These are phyloP conservation scores for Thalassaphorura encarpata DNA, from an alignment of 1,140 invertebrate genomes.

Conservation along the genomic window DNA sequence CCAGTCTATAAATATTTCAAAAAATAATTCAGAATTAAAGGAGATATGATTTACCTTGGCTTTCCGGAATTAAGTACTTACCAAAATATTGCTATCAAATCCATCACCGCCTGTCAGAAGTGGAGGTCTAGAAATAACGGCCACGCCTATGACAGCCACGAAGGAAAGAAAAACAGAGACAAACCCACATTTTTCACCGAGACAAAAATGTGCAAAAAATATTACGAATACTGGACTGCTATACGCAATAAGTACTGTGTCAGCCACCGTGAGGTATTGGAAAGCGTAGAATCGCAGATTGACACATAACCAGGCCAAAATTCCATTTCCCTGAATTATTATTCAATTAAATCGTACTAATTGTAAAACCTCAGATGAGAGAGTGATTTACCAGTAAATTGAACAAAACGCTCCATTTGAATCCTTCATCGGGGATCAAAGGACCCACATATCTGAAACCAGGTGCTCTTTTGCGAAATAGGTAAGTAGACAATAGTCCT, in stretches of 20 bases:
- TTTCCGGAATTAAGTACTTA: background rate
- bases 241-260: slow-evolving; percentile 26
- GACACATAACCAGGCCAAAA: too few relatives aligned
- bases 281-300: slow-evolving; percentile 27
- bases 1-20: slow-evolving; percentile 18
- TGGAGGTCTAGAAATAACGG: slow-evolving; percentile 14
- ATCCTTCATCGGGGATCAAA: too few relatives aligned
- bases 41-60: background rate
- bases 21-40: background rate
- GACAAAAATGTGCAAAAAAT: slow-evolving; percentile 26
- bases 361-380: too few relatives aligned
- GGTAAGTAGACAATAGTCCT: background rate
- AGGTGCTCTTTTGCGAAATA: background rate
- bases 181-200: slow-evolving; percentile 24
- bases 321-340: too few relatives aligned
- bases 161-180: slow-evolving; percentile 18
- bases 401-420: too few relatives aligned
- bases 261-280: slow-evolving; percentile 25
- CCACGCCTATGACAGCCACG: slow-evolving; percentile 16
- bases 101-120: slow-evolving; percentile 16
- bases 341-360: too few relatives aligned
- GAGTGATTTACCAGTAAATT: too few relatives aligned
- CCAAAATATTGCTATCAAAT: slow-evolving; percentile 18
- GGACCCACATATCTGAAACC: slow-evolving; percentile 12
- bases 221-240: slow-evolving; percentile 24